Evolutionary conservation across 2,113 vertebrate genomes (phyloP), one percentile per base, ranked within the genome.

Genomic region (Elgaria multicarinata): DNA sequence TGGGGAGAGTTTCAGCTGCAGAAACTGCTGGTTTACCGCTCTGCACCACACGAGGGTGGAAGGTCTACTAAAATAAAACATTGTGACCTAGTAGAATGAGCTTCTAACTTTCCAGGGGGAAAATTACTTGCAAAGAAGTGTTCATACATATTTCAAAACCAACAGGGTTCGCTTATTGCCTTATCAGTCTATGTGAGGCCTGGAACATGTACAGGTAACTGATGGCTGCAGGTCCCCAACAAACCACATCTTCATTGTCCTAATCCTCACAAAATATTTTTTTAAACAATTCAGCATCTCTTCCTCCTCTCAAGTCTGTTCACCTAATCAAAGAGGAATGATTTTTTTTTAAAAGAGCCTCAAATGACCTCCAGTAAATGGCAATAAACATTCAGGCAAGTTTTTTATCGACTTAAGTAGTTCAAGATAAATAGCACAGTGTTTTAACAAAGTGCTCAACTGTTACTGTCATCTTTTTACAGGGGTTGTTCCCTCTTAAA

Each of bases 361-460:
- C 88, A 95, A 95, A 96, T 88, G 92, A 93, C 90, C 93, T 94
- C 91, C 90, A 94, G 94, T 95, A 96, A 95, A 94, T 94, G 87
- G 91, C 86, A 94, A 92, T 96, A 95, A 96, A 95, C 92, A 89
- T 88, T 80, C 81, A 93, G 84, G 90, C 90, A 94, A 94, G 94
- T 75, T 88, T 82, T n/a, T 93, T 91, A 89, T 94, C 88, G 92
- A 94, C 83, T 33, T 90, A 92, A 95, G 93, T 64, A 94, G 91
- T 94, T 85, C 83, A 92, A 93, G 94, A 96, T 95, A 95, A 96
- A 95, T 94, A 95, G 86, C 1, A 92, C 58, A 92, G 90, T 86
- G 93, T 93, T 92, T 94, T 93, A 95, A 95, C 91, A 94, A 88
- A 92, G 90, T 90, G 87, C 89, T 96, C 94, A 94, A 92, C 90